These are phyloP conservation scores for Anas acuta DNA, from an alignment of 2,797 vertebrate genomes.

Conservation along the genomic window DNA sequence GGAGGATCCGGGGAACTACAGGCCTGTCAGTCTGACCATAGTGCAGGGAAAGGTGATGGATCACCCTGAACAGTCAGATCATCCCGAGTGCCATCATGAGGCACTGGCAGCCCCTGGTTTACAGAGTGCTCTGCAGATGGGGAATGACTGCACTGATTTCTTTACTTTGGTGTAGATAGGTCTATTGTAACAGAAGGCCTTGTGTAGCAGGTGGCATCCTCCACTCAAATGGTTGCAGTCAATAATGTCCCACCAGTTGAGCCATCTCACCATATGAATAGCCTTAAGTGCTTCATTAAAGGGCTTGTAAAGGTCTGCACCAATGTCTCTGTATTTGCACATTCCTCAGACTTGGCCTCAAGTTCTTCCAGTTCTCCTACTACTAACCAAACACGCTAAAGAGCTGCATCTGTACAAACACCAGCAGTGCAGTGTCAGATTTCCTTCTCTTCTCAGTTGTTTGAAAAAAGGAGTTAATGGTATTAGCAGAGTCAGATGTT, in stretches of 20 bases:
- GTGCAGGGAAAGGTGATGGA: no score
- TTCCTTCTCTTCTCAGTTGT: slow-evolving; percentile 22
- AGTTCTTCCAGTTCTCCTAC: neutral
- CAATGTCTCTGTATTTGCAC: neutral
- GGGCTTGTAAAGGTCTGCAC: neutral
- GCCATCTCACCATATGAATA: neutral
- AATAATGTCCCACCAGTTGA: neutral
- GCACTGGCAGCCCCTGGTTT: neutral
- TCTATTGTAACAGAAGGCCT: neutral
- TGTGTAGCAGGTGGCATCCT: neutral
- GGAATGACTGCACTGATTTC: neutral
- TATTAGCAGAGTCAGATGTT: slow-evolving; percentile 7
- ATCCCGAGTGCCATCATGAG: no score
- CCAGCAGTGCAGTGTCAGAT: neutral
- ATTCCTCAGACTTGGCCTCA: slow-evolving; percentile 30
- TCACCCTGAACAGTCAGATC: no score
- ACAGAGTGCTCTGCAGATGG: neutral
- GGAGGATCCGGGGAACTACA: no score
- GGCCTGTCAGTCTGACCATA: no score
- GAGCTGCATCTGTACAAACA: slow-evolving; percentile 51
- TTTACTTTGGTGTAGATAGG: neutral
- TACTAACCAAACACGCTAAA: slow-evolving; percentile 1
- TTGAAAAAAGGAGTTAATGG: slow-evolving; percentile 25
- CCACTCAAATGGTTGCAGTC: neutral
- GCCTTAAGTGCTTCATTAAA: neutral